phyloP scores from a whole-genome alignment of 2,888 invertebrate species.

The Nebria brevicollis region DNA sequence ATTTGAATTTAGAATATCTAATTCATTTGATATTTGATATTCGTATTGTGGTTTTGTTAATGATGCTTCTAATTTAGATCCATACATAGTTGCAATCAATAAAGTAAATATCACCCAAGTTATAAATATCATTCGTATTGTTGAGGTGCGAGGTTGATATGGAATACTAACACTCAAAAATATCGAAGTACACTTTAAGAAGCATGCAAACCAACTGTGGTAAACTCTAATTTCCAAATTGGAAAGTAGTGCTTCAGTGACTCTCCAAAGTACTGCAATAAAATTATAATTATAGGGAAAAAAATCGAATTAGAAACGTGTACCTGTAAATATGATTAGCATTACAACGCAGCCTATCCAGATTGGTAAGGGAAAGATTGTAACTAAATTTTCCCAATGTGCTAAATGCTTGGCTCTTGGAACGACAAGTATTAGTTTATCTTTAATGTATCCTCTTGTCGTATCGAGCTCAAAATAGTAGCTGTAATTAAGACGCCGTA shows the following conservation, averaged over 20 bases:
- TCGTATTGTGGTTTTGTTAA: constrained; percentile 20
- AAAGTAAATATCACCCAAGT: not conserved
- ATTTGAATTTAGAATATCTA: constrained; percentile 13
- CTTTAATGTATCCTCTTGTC: not conserved
- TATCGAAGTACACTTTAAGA: not conserved
- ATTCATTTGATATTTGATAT: constrained; percentile 23
- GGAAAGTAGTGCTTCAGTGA: not conserved
- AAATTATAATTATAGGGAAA: no score
- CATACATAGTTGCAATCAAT: not conserved
- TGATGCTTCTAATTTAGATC: not conserved
- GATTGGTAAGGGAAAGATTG: constrained; percentile 12
- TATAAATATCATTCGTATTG: constrained; percentile 4
- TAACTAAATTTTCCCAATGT: constrained; percentile 23
- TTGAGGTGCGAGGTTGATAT: constrained; percentile 4
- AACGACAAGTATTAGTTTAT: constrained; percentile 16
- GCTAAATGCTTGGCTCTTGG: constrained; percentile 10
- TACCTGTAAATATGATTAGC: not conserved
- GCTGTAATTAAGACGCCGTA: constrained; percentile 15
- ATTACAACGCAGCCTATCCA: not conserved
- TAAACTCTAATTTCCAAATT: not conserved
- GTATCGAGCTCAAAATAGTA: constrained; percentile 30
- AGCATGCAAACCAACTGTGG: not conserved
- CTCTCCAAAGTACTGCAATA: not conserved
- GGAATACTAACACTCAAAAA: not conserved
- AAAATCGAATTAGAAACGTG: no score